Base-by-base conservation (phyloP, 2,113 vertebrate species). In the Pycnonotus jocosus region DNA sequence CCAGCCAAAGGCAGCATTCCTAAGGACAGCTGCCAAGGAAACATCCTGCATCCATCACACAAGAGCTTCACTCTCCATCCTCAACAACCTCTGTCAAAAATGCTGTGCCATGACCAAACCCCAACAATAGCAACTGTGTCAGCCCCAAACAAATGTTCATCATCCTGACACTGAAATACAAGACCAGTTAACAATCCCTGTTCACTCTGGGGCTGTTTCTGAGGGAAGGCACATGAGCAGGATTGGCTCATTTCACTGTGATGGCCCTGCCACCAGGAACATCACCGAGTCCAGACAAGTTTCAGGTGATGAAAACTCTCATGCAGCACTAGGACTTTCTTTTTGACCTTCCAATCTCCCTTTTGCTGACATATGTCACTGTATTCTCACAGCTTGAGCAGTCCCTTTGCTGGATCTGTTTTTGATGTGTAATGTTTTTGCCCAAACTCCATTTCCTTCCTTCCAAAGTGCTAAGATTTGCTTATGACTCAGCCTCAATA, bases 401-500 rank as follows among this genome's bases (percentile, higher is more conserved):
- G 64, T 83, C 56, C 38, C 71, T 74, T 94, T 80, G 69, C 72
- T 93, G 76, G 68, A 79, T 84, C 83, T 86, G 62, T 86, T 71
- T 61, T 53, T 93, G 90, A 81, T 2, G 5, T 13, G 2, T 47
- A 37, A 88, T 68, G 61, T 20, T 96, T 88, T 68, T 81, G 64
- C 80, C 40, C 86, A 79, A 83, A 86, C 48, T 81, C 80, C 57
- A 93, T 90, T 92, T 88, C 76, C 82, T 88, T 72, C 72, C 40
- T 88, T 95, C 60, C 76, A 83, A 88, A 94, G 90, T 85, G 88
- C 60, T 68, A 35, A 88, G 88, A 93, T 82, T 68, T 80, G 40
- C 88, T 77, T 79, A 50, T 95, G 96, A 96, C 82, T 97, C 95
- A 97, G 76, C 82, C 84, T 69, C 86, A 94, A 90, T 86, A 94